Base-by-base conservation (phyloP, 2,888 invertebrate genomes). In the Hoplodrina ambigua region DNA sequence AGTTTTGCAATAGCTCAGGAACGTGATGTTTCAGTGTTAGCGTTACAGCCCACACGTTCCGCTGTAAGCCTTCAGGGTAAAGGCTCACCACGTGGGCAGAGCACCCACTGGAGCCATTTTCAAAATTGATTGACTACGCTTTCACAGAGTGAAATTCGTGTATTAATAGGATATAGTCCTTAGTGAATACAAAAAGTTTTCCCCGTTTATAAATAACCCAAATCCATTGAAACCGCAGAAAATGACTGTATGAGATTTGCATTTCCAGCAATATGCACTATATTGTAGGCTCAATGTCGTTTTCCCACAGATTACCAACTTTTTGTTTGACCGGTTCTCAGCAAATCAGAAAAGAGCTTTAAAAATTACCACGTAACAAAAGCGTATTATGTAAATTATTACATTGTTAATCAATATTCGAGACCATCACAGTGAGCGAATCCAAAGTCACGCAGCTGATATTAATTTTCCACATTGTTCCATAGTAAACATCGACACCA, bases 41-140 rank as follows among this genome's bases (percentile, higher is more conserved):
- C 53, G 33, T 69, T 65, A 37, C 72, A 52, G 55, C 80, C 82
- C 80, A 83, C 84, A 63, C 63, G 57, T 44, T 56, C 46, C n/a
- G n/a, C 37, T 63, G 17, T 41, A 57, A 69, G 62, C 65, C 72
- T 71, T 53, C 25, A 55, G 71, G 53, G 69, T 33, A 66, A 11
- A 50, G 44, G 44, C 69, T 58, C 55, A 54, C 13, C 63, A 82
- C 71, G 71, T 74, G 25, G 63, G 55, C 52, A 15, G 46, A 30
- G 33, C 75, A 46, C 83, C 66, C 62, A 76, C 81, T 33, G 4
- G 7, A 69, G 30, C 54, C 58, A 20, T 58, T 69, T 49, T 63
- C 41, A 10, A 59, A 73, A 73, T 63, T 81, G 49, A 67, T 33
- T 69, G 30, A 61, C 69, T 64, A 61, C 37, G 59, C 58, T 72